Percentiles rank a stretch among this genome's conserved stretches.
Conservation (phyloP, 2,113 vertebrate species). For the Thamnaconus septentrionalis region DNA sequence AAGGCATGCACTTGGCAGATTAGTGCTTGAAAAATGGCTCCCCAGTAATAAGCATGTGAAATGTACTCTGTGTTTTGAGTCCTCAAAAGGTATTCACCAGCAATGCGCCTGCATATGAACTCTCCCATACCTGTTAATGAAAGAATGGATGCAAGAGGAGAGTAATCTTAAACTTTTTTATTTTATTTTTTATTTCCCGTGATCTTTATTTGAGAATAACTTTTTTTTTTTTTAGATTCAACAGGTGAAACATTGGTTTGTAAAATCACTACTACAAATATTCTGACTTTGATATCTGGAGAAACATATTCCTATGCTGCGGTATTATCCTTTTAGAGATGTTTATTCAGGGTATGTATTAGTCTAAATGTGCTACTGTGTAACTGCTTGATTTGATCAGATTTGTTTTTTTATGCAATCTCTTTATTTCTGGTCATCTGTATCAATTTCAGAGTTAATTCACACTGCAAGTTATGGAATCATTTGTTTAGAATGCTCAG, state of each 20-base stretch:
- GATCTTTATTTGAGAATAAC: conserved; percentile 43
- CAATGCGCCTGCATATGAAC: conserved; percentile 74
- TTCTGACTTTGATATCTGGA: conserved; percentile 48
- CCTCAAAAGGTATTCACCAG: conserved; percentile 76
- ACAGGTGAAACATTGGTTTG: conserved; percentile 71
- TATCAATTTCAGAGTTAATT: conserved; percentile 90
- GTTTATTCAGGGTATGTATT: conserved; percentile 91
- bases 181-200: conserved; percentile 33
- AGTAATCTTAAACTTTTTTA: conserved; percentile 56
- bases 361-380: conserved; percentile 87
- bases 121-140: conserved; percentile 66
- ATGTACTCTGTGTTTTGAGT: conserved; percentile 71
- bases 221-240: conserved; percentile 48
- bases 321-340: conserved; percentile 69
- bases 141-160: conserved; percentile 69
- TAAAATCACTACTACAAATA: conserved; percentile 50
- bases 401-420: conserved; percentile 76
- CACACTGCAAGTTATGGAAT: conserved; percentile 95
- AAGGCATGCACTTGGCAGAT: conserved; percentile 69
- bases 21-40: conserved; percentile 63
- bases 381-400: conserved; percentile 73
- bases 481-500: conserved; percentile 86
- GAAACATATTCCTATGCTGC: conserved; percentile 51
- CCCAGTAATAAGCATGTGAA: conserved; percentile 71
- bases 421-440: conserved; percentile 75